Conservation (phyloP, 2,113 vertebrate species). For the Hyaena hyaena region DNA sequence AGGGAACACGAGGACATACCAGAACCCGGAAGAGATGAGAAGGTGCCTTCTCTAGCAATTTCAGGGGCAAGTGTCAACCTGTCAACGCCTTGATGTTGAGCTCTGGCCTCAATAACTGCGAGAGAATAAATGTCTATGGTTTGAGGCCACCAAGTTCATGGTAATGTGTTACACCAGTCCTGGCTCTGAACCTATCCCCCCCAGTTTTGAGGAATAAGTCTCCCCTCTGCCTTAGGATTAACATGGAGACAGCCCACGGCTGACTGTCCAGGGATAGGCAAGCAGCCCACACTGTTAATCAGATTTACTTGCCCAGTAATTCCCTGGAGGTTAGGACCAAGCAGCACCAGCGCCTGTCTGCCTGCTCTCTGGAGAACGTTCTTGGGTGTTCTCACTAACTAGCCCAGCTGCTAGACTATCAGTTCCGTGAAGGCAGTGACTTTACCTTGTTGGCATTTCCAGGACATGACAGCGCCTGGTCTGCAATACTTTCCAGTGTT, state of each 20-base stretch:
- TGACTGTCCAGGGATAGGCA: background rate
- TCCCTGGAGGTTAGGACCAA: background rate
- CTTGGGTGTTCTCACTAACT: background rate
- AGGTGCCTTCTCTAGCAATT: background rate
- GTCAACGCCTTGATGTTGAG: background rate
- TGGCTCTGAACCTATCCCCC: background rate
- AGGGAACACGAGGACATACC: background rate
- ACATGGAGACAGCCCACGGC: background rate
- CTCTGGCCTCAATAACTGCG: background rate
- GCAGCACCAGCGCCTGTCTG: background rate
- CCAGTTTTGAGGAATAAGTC: background rate
- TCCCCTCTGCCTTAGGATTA: background rate
- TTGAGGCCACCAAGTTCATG: background rate
- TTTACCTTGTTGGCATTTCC: background rate
- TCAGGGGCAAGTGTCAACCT: rapidly evolving
- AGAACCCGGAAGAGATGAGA: background rate
- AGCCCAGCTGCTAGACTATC: background rate
- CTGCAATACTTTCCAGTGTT: background rate
- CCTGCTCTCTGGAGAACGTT: background rate
- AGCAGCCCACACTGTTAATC: background rate
- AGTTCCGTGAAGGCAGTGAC: background rate
- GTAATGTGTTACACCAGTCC: background rate
- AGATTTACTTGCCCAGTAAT: background rate
- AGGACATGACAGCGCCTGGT: background rate
- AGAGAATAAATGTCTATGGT: background rate